Percentiles rank a stretch among this genome's conserved stretches.
phyloP scores from a whole-genome alignment of 1,140 invertebrate genomes.

The Drosophila ambigua region DNA sequence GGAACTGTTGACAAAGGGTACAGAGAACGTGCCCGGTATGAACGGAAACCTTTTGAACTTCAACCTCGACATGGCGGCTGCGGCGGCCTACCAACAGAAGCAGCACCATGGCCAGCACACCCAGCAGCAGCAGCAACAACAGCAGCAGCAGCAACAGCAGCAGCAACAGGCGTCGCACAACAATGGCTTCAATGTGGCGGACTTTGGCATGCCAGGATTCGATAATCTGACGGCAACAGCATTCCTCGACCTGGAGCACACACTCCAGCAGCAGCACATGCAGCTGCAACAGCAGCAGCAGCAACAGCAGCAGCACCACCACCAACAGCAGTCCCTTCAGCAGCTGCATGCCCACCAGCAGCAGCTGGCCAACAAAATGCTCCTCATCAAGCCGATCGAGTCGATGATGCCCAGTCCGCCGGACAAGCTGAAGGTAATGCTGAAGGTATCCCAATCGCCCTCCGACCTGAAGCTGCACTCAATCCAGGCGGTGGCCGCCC shows the following conservation, averaged over 20 bases:
- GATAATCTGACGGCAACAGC: conserved; percentile 58
- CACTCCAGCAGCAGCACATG: conserved; percentile 51
- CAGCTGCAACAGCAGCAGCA: conserved; percentile 50
- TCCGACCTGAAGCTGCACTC: conserved; percentile 77
- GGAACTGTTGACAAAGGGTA: conserved; percentile 66
- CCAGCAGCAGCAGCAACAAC: conserved; percentile 53
- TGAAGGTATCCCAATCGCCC: conserved; percentile 71
- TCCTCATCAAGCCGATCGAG: conserved; percentile 87
- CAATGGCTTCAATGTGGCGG: conserved; percentile 74
- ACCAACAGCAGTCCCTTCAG: conserved; percentile 32
- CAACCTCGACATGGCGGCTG: conserved; percentile 61
- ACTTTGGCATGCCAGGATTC: conserved; percentile 59
- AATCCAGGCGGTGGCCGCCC: conserved; percentile 78
- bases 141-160: conserved; percentile 59
- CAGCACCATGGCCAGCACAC: conserved; percentile 45
- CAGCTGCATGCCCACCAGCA: conserved; percentile 44
- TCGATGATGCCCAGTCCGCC: conserved; percentile 86
- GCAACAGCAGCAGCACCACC: conserved; percentile 47
- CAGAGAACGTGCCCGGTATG: conserved; percentile 70
- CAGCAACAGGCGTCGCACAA: conserved; percentile 67
- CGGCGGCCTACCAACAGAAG: conserved; percentile 49
- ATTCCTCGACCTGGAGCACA: conserved; percentile 53
- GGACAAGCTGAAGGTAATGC: conserved; percentile 77
- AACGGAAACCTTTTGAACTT: conserved; percentile 78
- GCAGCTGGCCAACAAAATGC: conserved; percentile 85